Percentiles rank a stretch among this genome's conserved stretches.
Evolutionary conservation across 2,113 vertebrate genomes (phyloP).

Genomic region (Corvus moneduloides): DNA sequence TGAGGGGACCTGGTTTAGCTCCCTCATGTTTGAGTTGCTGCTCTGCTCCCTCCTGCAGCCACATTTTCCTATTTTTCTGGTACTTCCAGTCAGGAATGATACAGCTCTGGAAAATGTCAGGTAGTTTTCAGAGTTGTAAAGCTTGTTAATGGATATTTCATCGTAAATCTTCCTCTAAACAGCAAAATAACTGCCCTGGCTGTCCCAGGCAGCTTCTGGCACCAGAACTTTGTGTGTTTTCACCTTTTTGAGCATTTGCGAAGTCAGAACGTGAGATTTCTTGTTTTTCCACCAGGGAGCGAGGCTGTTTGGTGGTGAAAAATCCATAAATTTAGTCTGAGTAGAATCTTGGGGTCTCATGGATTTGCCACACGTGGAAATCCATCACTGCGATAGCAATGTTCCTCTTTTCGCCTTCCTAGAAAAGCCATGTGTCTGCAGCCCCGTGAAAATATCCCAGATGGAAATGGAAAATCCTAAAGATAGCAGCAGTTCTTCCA

Average conservation of each 20-base stretch:
- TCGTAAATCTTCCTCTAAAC: background rate
- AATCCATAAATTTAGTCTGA: background rate
- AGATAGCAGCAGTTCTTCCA: background rate
- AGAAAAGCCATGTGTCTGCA: conserved; percentile 24
- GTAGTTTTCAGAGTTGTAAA: background rate
- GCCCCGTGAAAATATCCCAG: background rate
- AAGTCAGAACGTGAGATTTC: background rate
- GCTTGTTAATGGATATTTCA: background rate
- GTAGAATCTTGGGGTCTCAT: background rate
- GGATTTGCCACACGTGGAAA: conserved; percentile 2
- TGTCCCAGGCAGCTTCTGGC: background rate
- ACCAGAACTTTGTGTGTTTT: background rate
- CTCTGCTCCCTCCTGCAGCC: background rate
- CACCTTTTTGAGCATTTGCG: background rate
- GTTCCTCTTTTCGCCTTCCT: background rate
- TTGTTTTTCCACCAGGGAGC: background rate
- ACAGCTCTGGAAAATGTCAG: background rate
- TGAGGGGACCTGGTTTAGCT: background rate
- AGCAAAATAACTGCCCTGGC: background rate
- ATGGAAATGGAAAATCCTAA: conserved; percentile 31
- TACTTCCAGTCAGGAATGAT: background rate
- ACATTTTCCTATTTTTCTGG: background rate
- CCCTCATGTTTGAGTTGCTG: background rate
- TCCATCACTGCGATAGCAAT: background rate
- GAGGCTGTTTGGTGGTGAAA: background rate